Evolutionary conservation across 2,113 vertebrate genomes (phyloP).

Genomic region (Carassius gibelio): DNA sequence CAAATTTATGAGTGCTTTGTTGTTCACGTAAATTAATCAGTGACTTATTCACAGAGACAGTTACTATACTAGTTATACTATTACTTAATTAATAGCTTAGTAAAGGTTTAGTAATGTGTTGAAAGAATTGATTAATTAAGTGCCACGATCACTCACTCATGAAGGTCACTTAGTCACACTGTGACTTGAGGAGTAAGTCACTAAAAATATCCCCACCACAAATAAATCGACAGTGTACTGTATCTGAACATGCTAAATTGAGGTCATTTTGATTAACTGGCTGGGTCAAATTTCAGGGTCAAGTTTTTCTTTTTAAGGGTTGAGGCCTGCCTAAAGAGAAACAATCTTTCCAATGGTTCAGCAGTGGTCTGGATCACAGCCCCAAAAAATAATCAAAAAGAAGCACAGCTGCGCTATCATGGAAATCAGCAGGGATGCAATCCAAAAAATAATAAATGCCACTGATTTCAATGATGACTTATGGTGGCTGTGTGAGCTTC

Average conservation of each 20-base stretch:
- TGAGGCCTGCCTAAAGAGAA: background rate
- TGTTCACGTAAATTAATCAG: background rate
- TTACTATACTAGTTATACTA: background rate
- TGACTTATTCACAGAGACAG: background rate
- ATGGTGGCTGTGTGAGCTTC: conserved; percentile 20
- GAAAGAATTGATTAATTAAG: background rate
- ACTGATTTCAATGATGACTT: conserved; percentile 35
- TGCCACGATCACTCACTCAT: background rate
- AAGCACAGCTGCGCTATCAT: conserved; percentile 4
- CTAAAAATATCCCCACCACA: background rate
- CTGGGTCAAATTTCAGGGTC: background rate
- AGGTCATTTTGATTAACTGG: background rate
- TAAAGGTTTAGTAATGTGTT: background rate
- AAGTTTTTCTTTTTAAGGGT: background rate
- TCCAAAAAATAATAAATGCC: conserved; percentile 26
- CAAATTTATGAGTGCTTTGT: background rate
- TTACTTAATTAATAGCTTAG: background rate
- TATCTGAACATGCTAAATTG: background rate
- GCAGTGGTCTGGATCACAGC: background rate
- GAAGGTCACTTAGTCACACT: background rate
- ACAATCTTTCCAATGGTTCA: background rate
- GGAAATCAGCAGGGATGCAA: conserved; percentile 16
- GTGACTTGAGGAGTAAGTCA: background rate
- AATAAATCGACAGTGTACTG: background rate
- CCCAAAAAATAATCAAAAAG: background rate